Evolutionary conservation across 2,113 vertebrate genomes (phyloP), one percentile per base, ranked within the genome.

Genomic region (Engraulis encrasicolus): DNA sequence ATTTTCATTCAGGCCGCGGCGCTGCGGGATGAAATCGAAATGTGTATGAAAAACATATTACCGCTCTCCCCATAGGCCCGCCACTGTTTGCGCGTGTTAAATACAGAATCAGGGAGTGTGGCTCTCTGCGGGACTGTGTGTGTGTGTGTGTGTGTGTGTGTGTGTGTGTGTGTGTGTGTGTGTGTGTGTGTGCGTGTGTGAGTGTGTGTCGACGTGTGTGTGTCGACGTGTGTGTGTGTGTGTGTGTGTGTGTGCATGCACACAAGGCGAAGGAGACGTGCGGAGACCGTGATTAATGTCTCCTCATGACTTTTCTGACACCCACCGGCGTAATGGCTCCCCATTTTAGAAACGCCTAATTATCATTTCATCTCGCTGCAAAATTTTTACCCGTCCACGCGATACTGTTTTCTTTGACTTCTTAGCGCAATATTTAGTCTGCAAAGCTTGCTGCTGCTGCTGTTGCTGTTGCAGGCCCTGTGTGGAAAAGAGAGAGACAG

Each of bases 21-120:
- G 94, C 93, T 92, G 93, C 92, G 91, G 95, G 94, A 95, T 96
- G 94, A 96, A 97, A 96, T 96, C 94, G 96, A 97, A 97, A 97
- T 95, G 95, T 96, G 95, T 95, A 97, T 96, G 94, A 97, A 97
- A 97, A 97, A 95, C 95, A 97, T 96, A 95, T 96, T 94, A 96
- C 94, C 90, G 94, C 93, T n/a, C 93, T 95, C 95, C 96, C 96
- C 84, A 77, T 95, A 90, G 96, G 89, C 90, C 36, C 77, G 19
- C 87, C 90, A 93, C 94, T 96, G 95, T 95, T 96, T 96, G 94
- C 94, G 92, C 93, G 94, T 95, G 93, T 95, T 94, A 94, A 94
- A 95, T 94, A 95, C 96, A 95, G 92, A 93, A 94, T 95, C 93
- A n/a, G 93, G 94, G 95, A 95, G 95, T 95, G 93, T 89, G 92